Evolutionary conservation across 2,888 invertebrate species (phyloP), one percentile per base, ranked within the genome.

Genomic region (Pecten maximus): DNA sequence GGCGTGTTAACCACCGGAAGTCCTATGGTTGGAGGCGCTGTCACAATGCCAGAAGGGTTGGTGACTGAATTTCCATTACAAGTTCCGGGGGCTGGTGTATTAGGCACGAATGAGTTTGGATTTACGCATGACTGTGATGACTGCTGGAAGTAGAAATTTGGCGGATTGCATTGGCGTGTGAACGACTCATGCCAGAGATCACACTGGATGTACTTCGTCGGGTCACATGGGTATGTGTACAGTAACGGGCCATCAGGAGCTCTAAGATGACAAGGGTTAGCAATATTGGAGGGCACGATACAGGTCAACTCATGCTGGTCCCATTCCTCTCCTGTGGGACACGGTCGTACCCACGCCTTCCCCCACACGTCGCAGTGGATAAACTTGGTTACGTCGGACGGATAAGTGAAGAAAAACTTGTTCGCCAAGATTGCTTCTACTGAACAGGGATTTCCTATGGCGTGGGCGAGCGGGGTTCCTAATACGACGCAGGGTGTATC

Each of bases 301-400:
- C 94, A 95, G 0, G 95, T 94, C 40, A 93, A 87, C n/a, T 93
- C 91, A 0, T 44, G 86, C 48, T 95, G 93, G 35, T 93, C 94
- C 95, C 95, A 95, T 12, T 92, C 92, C 89, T 92, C 90, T n/a
- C 94, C 94, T 4, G 35, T 0, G 12, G 92, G 94, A 88, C 94
- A 94, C 6, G 87, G 87, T 74, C 91, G 91, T 16, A 93, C 90
- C 93, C 93, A 95, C 10, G 94, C 92, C n/a, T 94, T 91, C 2
- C 95, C 94, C 94, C 93, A 94, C 12, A 94, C 92, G 87, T 94
- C 94, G 74, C 95, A 95, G 88, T 95, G 94, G 87, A 94, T 94
- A 89, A 93, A 95, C 90, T 93, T 92, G 8, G 91, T 91, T 2
- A 40, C 40, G 88, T 94, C 92, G 0, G 88, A 54, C 0, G 93